Evolutionary conservation across 2,797 vertebrate species (phyloP), one percentile per base, ranked within the genome.

Genomic region (Amphiprion clarkii): DNA sequence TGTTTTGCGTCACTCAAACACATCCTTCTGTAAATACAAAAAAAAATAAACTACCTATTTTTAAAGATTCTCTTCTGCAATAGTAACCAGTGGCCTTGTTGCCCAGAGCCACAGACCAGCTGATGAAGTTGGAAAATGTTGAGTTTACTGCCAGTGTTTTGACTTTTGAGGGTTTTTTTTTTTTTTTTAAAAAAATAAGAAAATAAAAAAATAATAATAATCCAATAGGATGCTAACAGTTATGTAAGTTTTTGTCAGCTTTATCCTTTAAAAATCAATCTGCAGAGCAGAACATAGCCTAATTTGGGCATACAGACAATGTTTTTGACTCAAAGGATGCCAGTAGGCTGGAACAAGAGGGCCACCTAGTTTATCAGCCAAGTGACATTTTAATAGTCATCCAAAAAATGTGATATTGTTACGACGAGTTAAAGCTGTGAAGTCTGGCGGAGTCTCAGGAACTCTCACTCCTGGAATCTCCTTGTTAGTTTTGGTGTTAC

Each of bases 291-390:
- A 57, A 19, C 2, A 39, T 14, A 4, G 0, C 6, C 17, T 13
- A n/a, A 44, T 67, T 71, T 13, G 74, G 59, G 39, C 44, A 64
- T 67, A 60, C 9, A 66, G 36, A 54, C 23, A 51, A 9, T 46
- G 39, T 63, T 59, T 78, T 62, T 74, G 14, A 63, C 42, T 81
- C 17, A 71, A 66, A 74, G 1, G 8, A 56, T 73, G 56, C 63
- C 48, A 58, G 11, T 19, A 46, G 21, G n/a, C 21, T 25, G 14
- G 11, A 79, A 29, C 23, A 65, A 61, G 42, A 60, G 54, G 54
- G 17, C 33, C 55, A 44, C 36, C 21, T 71, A 23, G n/a, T 83
- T 73, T 40, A 44, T 52, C 64, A 73, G 63, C 68, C 40, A 64
- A 82, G 48, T 33, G 10, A 53, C 29, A 62, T 36, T 42, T 62